Conservation (phyloP, 2,888 invertebrate species). For the Ornithoptera priamus region DNA sequence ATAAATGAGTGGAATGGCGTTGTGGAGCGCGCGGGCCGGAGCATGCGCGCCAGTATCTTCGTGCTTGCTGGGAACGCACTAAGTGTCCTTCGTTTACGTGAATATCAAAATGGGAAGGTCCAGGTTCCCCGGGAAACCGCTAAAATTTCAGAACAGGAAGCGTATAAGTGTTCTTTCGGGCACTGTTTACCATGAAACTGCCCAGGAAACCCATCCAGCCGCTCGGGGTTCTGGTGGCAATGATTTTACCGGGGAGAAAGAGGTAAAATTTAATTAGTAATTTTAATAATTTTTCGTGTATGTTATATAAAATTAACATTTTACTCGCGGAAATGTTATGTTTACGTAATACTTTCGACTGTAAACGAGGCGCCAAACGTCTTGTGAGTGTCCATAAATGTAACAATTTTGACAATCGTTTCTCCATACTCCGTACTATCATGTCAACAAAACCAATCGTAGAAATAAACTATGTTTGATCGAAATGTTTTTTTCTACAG, state of each 20-base stretch:
- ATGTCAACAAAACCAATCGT: constrained; percentile 58
- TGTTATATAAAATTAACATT: constrained; percentile 45
- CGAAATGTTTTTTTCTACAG: too few species aligned
- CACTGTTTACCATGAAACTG: constrained; percentile 76
- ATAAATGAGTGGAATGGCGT: constrained; percentile 79
- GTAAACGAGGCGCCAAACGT: constrained; percentile 53
- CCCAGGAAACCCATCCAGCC: constrained; percentile 70
- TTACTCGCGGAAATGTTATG: constrained; percentile 58
- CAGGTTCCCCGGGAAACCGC: constrained; percentile 93
- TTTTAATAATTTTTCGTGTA: constrained; percentile 41
- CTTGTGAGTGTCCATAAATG: constrained; percentile 39
- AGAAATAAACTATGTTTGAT: background rate
- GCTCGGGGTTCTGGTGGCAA: constrained; percentile 67
- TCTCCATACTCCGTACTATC: constrained; percentile 47
- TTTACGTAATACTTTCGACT: constrained; percentile 73
- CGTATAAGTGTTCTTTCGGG: constrained; percentile 89
- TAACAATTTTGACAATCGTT: constrained; percentile 60
- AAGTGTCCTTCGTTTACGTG: constrained; percentile 79
- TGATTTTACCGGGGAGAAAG: constrained; percentile 76
- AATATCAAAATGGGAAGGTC: constrained; percentile 87
- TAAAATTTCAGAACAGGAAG: constrained; percentile 92
- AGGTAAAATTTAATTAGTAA: constrained; percentile 61
- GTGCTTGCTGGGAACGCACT: constrained; percentile 75
- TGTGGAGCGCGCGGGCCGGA: constrained; percentile 77
- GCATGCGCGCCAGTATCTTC: constrained; percentile 79